Conservation (phyloP, 2,797 vertebrate species). For the Botia almorhae region DNA sequence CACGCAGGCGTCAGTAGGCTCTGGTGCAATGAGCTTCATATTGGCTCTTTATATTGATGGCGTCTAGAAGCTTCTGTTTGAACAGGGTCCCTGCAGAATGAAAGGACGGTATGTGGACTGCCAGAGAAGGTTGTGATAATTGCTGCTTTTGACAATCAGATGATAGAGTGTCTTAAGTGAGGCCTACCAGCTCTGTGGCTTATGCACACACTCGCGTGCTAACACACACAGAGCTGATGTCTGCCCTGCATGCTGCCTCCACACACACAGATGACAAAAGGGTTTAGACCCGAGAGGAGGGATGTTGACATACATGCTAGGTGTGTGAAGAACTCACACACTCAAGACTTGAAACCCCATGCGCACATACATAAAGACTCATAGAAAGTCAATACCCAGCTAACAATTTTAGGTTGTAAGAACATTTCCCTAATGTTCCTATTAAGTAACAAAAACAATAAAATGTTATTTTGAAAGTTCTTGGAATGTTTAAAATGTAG, state of each 20-base stretch:
- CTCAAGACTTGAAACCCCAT: neutral
- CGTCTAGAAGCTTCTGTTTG: slow-evolving; percentile 49
- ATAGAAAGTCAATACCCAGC: neutral
- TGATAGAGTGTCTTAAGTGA: slow-evolving; percentile 66
- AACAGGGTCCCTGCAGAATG: slow-evolving; percentile 44
- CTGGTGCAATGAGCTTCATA: slow-evolving; percentile 38
- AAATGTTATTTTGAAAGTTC: too few species aligned
- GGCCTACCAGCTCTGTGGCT: neutral
- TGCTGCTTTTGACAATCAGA: slow-evolving; percentile 60
- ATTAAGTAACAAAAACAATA: too few species aligned
- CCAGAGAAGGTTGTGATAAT: slow-evolving; percentile 44
- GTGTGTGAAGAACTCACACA: neutral
- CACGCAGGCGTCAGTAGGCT: slow-evolving; percentile 41
- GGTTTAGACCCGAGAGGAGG: slow-evolving; percentile 52
- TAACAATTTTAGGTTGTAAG: too few species aligned
- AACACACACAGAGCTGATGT: slow-evolving; percentile 12
- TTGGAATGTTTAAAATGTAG: too few species aligned
- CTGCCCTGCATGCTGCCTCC: slow-evolving; percentile 15
- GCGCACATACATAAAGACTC: neutral
- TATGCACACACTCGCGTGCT: neutral
- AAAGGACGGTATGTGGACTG: slow-evolving; percentile 38
- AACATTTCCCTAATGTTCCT: too few species aligned
- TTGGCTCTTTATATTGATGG: slow-evolving; percentile 43
- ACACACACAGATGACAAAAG: slow-evolving; percentile 62
- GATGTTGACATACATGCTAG: slow-evolving; percentile 60